Evolutionary conservation across 1,140 invertebrate species (phyloP), one percentile per base, ranked within the genome.

Genomic region (Scaptodrosophila lebanonensis): DNA sequence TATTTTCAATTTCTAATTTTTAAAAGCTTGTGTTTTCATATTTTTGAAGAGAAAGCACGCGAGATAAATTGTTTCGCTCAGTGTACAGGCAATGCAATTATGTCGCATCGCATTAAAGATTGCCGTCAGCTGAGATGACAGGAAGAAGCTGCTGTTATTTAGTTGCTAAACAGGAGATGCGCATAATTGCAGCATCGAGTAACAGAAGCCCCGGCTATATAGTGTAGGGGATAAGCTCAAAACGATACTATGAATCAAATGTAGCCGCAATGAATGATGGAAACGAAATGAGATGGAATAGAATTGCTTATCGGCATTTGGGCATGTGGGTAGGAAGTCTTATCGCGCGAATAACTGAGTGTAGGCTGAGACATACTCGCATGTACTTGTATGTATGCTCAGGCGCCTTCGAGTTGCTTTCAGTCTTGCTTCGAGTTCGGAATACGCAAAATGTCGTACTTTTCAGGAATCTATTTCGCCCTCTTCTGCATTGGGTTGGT

Each of bases 81-180:
- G n/a, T n/a, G n/a, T n/a, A n/a, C 42, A 25, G 63, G 52, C 66
- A 58, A 53, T 59, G 63, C 67, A 67, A 77, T 72, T 72, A 79
- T 72, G 59, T 59, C 39, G 36, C 73, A 64, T 66, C 50, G 53
- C 72, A 40, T 72, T 77, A 67, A 77, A 64, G 42, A 51, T 51
- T 38, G 16, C 17, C 5, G 44, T 29, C 51, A 38, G 42, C 18
- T 52, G 61, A 58, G 49, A 32, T 59, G 70, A 75, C 70, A 76
- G 70, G 70, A 75, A 76, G 73, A 76, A 77, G 73, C 67, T 77
- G 72, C 72, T 76, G 52, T 58, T 49, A 79, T 79, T 76, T 76
- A 76, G 72, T 58, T 77, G 45, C 67, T 39, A 35, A 27, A 22
- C 72, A 66, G 72, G 72, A 79, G 73, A 79, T 77, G 73, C 63